Evolutionary conservation across 2,113 vertebrate genomes (phyloP).

Genomic region (Phycodurus eques): DNA sequence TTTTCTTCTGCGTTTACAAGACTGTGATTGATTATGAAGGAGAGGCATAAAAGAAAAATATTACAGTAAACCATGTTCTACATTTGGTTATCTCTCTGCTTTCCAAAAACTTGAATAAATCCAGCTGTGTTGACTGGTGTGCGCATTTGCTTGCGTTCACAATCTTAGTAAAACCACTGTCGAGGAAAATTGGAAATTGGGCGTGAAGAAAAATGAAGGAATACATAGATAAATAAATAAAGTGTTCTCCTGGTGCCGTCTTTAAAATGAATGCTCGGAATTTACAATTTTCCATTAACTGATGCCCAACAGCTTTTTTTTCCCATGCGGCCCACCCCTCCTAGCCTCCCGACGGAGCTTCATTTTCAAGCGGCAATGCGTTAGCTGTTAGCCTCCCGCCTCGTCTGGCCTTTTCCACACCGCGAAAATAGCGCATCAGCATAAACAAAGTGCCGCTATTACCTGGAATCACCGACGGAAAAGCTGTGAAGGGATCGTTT

Average conservation of each 20-base stretch:
- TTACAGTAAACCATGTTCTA: conserved; percentile 62
- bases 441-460: conserved; percentile 53
- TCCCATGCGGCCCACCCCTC: conserved; percentile 29
- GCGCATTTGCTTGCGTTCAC: conserved; percentile 73
- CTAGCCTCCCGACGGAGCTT: conserved; percentile 39
- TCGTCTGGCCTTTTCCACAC: conserved; percentile 21
- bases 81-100: conserved; percentile 72
- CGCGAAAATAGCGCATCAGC: conserved; percentile 53
- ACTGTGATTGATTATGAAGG: conserved; percentile 47
- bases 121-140: conserved; percentile 63
- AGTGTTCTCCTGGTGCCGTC: conserved; percentile 68
- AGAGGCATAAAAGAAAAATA: conserved; percentile 47
- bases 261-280: conserved; percentile 73
- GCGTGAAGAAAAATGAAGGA: conserved; percentile 73
- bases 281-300: conserved; percentile 78
- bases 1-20: conserved; percentile 53
- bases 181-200: conserved; percentile 81
- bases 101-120: conserved; percentile 69
- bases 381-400: conserved; percentile 32
- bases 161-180: conserved; percentile 78
- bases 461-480: conserved; percentile 45
- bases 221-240: conserved; percentile 76
- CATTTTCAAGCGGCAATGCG: conserved; percentile 58
- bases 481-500: conserved; percentile 54
- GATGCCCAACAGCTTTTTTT: conserved; percentile 70